Base-by-base conservation (phyloP, 1,140 invertebrate species). In the Littorina saxatilis region DNA sequence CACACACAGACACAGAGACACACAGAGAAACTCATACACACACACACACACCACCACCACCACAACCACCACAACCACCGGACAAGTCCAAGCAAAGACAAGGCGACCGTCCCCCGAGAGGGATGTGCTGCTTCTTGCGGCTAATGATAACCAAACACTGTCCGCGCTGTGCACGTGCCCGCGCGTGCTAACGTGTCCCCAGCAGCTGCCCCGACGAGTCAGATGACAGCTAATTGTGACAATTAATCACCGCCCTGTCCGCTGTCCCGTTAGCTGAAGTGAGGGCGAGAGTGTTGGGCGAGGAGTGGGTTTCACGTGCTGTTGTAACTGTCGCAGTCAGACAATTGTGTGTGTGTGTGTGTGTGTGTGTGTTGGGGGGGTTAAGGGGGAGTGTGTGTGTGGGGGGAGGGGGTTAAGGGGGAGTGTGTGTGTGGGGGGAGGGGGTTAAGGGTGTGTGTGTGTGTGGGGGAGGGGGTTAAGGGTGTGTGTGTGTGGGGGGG, bases 101-200 rank as follows among this genome's bases (percentile, higher is more conserved):
- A n/a, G n/a, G n/a, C n/a, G n/a, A n/a, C n/a, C n/a, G n/a, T n/a
- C n/a, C n/a, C n/a, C n/a, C n/a, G n/a, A 47, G 43, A 47, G 7
- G 43, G 43, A 47, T 47, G 43, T 47, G 5, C 43, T 47, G 43
- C 27, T 50, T 35, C 75, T 70, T 76, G 61, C 58, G 73, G 37
- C 63, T 77, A 70, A 77, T 82, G 77, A 82, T 66, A 63, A 27
- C 75, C 74, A 77, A 76, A 75, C 80, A 66, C 37, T 82, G 58
- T 76, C 52, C 29, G 74, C 43, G 63, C 27, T 39, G 7, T 3
- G 61, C 40, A 55, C 63, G 61, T 39, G 80, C 74, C 37, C n/a
- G 74, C 58, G 35, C 68, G 79, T 80, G 50, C 32, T 29, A 74
- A 52, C 74, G 74, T 77, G 74, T 50, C 73, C 20, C 55, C 29